A percentile compares a stretch with the other conserved stretches of the same genome.
Evolutionary conservation across 2,113 vertebrate species (phyloP).

Genomic region (Hippocampus barbouri): DNA sequence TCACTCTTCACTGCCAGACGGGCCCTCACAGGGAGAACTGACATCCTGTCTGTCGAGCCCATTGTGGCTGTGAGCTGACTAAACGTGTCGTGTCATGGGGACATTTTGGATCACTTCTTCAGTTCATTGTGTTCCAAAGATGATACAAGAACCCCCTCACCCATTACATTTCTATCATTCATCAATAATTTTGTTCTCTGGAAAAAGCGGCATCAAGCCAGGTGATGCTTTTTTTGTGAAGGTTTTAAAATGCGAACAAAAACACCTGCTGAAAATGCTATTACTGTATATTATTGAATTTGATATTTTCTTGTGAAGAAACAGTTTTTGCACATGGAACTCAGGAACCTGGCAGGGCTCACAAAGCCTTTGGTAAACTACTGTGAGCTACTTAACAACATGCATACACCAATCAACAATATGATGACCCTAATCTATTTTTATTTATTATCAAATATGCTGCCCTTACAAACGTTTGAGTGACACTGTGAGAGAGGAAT

Average conservation of each 20-base stretch:
- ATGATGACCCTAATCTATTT: not conserved
- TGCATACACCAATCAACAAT: not conserved
- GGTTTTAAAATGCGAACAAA: not conserved
- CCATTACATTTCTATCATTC: too few relatives aligned
- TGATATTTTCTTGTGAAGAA: too few relatives aligned
- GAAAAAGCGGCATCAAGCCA: not conserved
- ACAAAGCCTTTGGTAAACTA: not conserved
- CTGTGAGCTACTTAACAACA: not conserved
- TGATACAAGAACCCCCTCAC: not conserved
- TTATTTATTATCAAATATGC: not conserved
- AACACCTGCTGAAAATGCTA: not conserved
- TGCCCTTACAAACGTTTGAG: not conserved
- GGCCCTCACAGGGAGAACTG: conserved; percentile 74
- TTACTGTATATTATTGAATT: too few relatives aligned
- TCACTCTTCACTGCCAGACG: conserved; percentile 67
- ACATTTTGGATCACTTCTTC: not conserved
- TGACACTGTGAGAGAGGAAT: not conserved
- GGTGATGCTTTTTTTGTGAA: not conserved
- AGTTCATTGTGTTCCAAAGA: not conserved
- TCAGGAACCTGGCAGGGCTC: not conserved
- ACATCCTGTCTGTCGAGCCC: conserved; percentile 80
- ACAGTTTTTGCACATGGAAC: not conserved
- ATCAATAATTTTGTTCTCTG: too few relatives aligned
- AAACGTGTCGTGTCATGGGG: not conserved
- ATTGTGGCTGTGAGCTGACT: conserved; percentile 74